phyloP scores from a whole-genome alignment of 2,797 vertebrate genomes.

The Pogoniulus pusillus region DNA sequence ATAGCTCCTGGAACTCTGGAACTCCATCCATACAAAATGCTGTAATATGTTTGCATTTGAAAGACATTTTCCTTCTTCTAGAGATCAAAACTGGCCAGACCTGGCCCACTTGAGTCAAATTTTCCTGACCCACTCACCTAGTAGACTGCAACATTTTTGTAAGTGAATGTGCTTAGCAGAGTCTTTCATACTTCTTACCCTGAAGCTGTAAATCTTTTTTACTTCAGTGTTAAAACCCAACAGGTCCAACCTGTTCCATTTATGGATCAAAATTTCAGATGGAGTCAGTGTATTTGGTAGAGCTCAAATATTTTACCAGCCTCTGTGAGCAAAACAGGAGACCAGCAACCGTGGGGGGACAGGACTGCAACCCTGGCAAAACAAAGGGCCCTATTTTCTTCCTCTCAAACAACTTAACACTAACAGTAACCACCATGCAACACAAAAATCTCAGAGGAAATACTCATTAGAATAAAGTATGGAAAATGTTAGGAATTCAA shows the following conservation, averaged over 20 bases:
- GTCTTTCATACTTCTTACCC: not conserved
- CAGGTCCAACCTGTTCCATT: not conserved
- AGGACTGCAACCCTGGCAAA: not conserved
- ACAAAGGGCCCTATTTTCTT: not conserved
- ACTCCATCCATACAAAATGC: not conserved
- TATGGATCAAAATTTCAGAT: not conserved
- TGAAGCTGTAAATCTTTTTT: conserved; percentile 24
- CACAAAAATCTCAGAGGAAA: not conserved
- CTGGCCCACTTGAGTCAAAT: not conserved
- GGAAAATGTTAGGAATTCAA: not conserved
- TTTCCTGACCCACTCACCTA: not conserved
- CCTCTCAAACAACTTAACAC: not conserved
- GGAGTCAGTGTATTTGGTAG: not conserved
- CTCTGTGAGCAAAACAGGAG: not conserved
- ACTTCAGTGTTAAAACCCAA: conserved; percentile 33
- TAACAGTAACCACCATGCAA: not conserved
- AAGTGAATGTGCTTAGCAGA: not conserved
- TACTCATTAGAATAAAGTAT: not conserved
- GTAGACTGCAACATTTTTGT: not conserved
- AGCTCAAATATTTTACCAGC: not conserved
- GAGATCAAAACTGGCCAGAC: not conserved
- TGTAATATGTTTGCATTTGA: not conserved
- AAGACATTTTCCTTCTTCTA: not conserved
- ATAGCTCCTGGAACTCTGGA: not conserved
- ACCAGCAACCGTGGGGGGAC: not conserved